phyloP scores from a whole-genome alignment of 2,797 vertebrate genomes.

The Halcyon leucocephala region DNA sequence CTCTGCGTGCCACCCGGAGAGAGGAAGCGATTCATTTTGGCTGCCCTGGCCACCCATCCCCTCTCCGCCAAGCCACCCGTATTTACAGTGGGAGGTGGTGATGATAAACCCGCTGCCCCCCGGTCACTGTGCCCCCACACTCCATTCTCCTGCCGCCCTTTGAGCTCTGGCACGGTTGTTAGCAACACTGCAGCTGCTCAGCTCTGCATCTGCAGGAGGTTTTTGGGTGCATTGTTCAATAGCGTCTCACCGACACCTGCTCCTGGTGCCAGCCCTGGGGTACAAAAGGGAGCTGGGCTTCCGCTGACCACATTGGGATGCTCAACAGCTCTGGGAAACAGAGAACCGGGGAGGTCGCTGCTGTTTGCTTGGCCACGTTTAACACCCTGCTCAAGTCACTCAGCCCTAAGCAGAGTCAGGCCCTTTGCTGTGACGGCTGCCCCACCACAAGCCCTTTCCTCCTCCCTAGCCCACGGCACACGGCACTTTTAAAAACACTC shows the following conservation, averaged over 20 bases:
- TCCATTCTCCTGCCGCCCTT: neutral
- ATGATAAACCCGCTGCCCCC: neutral
- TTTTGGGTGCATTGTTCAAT: fast-evolving
- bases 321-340: neutral
- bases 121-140: neutral
- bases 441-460: neutral
- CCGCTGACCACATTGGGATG: fast-evolving
- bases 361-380: neutral
- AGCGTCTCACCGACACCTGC: no score
- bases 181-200: neutral
- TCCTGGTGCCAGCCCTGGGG: fast-evolving
- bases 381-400: neutral
- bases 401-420: neutral
- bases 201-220: fast-evolving
- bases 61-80: neutral
- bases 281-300: neutral
- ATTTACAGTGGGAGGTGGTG: neutral
- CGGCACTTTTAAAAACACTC: neutral
- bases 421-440: neutral
- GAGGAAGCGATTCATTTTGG: constrained; percentile 7
- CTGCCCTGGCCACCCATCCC: neutral
- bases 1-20: neutral
- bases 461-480: neutral
- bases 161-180: neutral
- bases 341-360: fast-evolving